Evolutionary conservation across 2,888 invertebrate genomes (phyloP), one percentile per base, ranked within the genome.

Genomic region (Argyresthia goedartella): DNA sequence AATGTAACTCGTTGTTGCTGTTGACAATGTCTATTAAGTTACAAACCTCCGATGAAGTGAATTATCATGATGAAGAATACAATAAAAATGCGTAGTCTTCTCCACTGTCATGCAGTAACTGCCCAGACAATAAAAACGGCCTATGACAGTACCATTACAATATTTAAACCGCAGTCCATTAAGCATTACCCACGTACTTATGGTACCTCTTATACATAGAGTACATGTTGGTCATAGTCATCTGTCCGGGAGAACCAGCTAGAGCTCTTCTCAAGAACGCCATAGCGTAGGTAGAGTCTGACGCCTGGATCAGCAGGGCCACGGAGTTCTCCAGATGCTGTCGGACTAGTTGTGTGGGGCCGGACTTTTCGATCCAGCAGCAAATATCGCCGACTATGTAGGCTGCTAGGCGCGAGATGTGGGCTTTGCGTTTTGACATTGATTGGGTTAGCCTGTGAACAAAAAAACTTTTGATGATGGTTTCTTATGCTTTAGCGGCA

Each of bases 111-210:
- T 25, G 25, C 25, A 25, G 2, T 25, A 4, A 25, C 6, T 25
- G 25, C 6, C 25, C 6, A 25, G 6, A 2, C 25, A 25, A 4
- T 4, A 25, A 25, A 25, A 25, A 25, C 25, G 6, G 25, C 25
- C 3, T 6, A 25, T 25, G 6, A 25, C 6, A 25, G n/a, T n/a
- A n/a, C n/a, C n/a, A n/a, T n/a, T n/a, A n/a, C n/a, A n/a, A n/a
- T n/a, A n/a, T n/a, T n/a, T n/a, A n/a, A n/a, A n/a, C n/a, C n/a
- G n/a, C n/a, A n/a, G n/a, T n/a, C 25, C 25, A 25, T 55, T 67
- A 84, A 34, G 84, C 64, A 56, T 81, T 84, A 0, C 87, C 87
- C 49, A 76, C 77, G 66, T 86, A 87, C 56, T 87, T 87, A 69
- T 87, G 81, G 53, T 86, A 87, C 50, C 81, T 71, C 51, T 84